Base-by-base conservation (phyloP, 2,797 vertebrate genomes). In the Onychomys arenicola region DNA sequence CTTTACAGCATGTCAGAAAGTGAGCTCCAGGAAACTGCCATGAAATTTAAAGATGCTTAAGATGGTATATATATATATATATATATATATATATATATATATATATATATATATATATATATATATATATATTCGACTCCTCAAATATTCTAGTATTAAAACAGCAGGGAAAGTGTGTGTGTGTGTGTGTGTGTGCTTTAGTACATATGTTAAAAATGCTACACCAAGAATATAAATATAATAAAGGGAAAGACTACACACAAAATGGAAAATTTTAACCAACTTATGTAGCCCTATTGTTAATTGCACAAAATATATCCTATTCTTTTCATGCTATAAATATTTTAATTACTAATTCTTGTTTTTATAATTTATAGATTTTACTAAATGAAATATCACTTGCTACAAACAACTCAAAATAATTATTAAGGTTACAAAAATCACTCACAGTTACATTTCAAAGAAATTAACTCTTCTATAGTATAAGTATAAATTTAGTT, bases 61-160 rank as follows among this genome's bases (percentile, higher is more conserved):
- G n/a, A n/a, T n/a, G n/a, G n/a, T n/a, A n/a, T n/a, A n/a, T n/a
- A n/a, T n/a, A n/a, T n/a, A n/a, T n/a, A n/a, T n/a, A n/a, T n/a
- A n/a, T n/a, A n/a, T n/a, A n/a, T n/a, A n/a, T n/a, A n/a, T n/a
- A n/a, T n/a, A n/a, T n/a, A n/a, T n/a, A n/a, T n/a, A n/a, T n/a
- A n/a, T n/a, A n/a, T n/a, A n/a, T n/a, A n/a, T n/a, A n/a, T n/a
- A n/a, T n/a, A n/a, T n/a, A n/a, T n/a, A n/a, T n/a, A n/a, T n/a
- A n/a, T n/a, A n/a, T n/a, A n/a, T n/a, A n/a, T n/a, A n/a, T n/a
- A n/a, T n/a, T n/a, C n/a, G n/a, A n/a, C n/a, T n/a, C n/a, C n/a
- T 90, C 86, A 97, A 92, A 87, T 89, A 91, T 81, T 92, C 61
- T 17, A 91, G 57, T 89, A 90, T 95, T 89, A 61, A n/a, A 25